Evolutionary conservation across 1,140 invertebrate genomes (phyloP), one percentile per base, ranked within the genome.

Genomic region (Drosophila kurseongensis): DNA sequence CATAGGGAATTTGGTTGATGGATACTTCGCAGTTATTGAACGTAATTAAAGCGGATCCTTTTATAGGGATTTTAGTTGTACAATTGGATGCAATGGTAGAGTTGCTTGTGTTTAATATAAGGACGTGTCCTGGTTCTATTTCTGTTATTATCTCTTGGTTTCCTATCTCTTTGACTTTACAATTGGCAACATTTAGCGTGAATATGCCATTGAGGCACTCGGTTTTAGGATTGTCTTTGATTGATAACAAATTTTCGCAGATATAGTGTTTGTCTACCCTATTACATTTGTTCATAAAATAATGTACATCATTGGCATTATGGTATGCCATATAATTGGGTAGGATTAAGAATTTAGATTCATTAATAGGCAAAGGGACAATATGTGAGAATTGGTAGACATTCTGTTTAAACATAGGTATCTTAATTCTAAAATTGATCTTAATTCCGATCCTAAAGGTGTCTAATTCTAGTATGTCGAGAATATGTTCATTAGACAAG

Each of bases 41-140:
- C 7, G 41, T 42, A 42, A 42, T 14, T 42, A 42, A 9, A 42
- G 48, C 48, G 6, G 48, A 50, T 50, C 48, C 48, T 5, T 9
- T 50, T 32, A 32, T 1, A 14, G 16, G 10, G n/a, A 45, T 29
- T 8, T 14, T 32, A n/a, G 29, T 16, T 3, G 48, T 35, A 51
- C 48, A 51, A 16, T 51, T 51, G 4, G 50, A 51, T 51, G 35
- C 27, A n/a, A 51, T 51, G n/a, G n/a, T 45, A 10, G 42, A 18
- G 16, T 45, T 45, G n/a, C n/a, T 45, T 16, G 48, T 51, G 9
- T 51, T 51, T 35, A 35, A 10, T 2, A 51, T 51, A 16, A 51
- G 14, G 5, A 51, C 32, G 14, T 51, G 48, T 16, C n/a, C 48
- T 16, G 27, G 27, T 35, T 51, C 50, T 35, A 51, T 16, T 16